These are phyloP conservation scores for Eristalinus sepulchralis DNA, from an alignment of 2,888 invertebrate species.

Conservation along the genomic window DNA sequence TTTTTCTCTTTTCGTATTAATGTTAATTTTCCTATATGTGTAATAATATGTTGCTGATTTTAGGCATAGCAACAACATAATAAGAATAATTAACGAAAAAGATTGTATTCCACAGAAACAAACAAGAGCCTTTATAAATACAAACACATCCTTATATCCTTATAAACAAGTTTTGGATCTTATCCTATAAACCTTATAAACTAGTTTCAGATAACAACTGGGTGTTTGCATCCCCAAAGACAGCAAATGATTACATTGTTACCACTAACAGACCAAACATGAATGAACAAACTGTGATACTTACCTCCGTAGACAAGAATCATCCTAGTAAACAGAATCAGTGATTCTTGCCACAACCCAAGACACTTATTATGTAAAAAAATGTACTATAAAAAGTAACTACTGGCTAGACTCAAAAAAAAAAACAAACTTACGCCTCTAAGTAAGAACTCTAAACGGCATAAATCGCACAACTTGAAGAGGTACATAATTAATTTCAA, in stretches of 20 bases:
- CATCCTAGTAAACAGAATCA: slow-evolving; percentile 3
- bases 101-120: no score
- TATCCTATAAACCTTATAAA: no score
- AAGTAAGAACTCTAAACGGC: slow-evolving; percentile 18
- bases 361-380: background rate
- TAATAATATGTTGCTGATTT: no score
- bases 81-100: no score
- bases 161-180: no score
- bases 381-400: background rate
- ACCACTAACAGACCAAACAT: background rate
- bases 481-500: slow-evolving; percentile 3
- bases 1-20: no score
- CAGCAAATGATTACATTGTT: background rate
- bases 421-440: slow-evolving; percentile 8
- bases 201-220: background rate
- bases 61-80: no score
- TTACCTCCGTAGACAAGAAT: background rate
- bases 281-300: background rate
- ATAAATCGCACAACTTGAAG: background rate
- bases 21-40: no score
- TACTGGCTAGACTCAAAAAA: background rate
- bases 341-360: background rate
- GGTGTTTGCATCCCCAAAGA: background rate
- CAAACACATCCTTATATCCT: no score
- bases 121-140: background rate